phyloP scores from a whole-genome alignment of 2,888 invertebrate species.

The Caenorhabditis zanzibari region DNA sequence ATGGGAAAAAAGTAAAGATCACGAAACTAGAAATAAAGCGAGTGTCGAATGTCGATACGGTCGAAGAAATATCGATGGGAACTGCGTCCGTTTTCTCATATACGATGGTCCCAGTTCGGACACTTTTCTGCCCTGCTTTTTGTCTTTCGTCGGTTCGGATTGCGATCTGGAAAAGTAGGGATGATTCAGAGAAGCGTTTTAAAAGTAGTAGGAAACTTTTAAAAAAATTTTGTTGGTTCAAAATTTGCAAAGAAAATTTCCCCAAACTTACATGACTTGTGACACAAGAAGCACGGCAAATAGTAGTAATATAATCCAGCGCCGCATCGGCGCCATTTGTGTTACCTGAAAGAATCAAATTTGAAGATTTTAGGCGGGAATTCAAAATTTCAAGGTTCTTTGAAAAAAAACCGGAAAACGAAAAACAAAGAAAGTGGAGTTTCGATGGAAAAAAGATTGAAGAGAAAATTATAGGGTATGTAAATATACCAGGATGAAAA shows the following conservation, averaged over 20 bases:
- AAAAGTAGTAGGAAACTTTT: too few species aligned
- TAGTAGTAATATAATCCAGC: slow-evolving; percentile 63
- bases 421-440: neutral
- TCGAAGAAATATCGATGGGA: slow-evolving; percentile 36
- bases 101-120: slow-evolving; percentile 61
- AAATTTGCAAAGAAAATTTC: neutral
- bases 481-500: neutral
- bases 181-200: neutral
- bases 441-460: neutral
- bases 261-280: slow-evolving; percentile 47
- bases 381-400: neutral
- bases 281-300: slow-evolving; percentile 60
- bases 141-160: slow-evolving; percentile 65
- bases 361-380: slow-evolving; percentile 2
- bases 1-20: slow-evolving; percentile 16
- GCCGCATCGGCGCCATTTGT: slow-evolving; percentile 68
- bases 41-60: slow-evolving; percentile 50
- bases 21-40: slow-evolving; percentile 60
- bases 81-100: slow-evolving; percentile 64
- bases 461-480: slow-evolving; percentile 31
- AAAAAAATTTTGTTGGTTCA: too few species aligned
- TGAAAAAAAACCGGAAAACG: neutral
- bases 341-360: slow-evolving; percentile 53
- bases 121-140: slow-evolving; percentile 61
- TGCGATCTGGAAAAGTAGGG: slow-evolving; percentile 45